phyloP scores from a whole-genome alignment of 30 jellyfish, hydroid and myxozoan species.

The Aurelia sp. region DNA sequence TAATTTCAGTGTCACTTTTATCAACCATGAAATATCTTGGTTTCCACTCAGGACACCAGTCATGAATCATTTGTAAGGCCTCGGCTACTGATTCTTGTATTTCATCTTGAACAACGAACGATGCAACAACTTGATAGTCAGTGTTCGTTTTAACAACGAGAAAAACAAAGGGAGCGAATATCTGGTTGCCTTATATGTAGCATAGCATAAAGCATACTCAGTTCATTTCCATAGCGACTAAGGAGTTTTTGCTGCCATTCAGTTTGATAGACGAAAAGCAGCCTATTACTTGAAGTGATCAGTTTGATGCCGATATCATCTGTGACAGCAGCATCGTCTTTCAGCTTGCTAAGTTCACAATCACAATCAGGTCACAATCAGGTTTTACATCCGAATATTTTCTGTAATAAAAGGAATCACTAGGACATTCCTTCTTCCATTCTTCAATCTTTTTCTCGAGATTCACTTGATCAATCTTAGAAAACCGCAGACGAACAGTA shows the following conservation, averaged over 20 bases:
- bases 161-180: constrained; percentile 74
- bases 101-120: constrained; percentile 67
- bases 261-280: constrained; percentile 75
- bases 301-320: constrained; percentile 27
- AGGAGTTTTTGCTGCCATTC: constrained; percentile 68
- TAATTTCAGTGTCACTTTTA: constrained; percentile 54
- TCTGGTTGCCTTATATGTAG: constrained; percentile 65
- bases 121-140: constrained; percentile 81
- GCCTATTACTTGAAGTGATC: constrained; percentile 38
- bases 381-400: constrained; percentile 29
- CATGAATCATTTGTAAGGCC: constrained; percentile 57
- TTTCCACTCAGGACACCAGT: constrained; percentile 73
- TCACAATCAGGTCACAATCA: constrained; percentile 35
- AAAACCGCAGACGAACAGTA: constrained; percentile 27
- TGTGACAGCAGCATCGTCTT: constrained; percentile 46
- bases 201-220: constrained; percentile 52
- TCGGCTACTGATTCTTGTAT: constrained; percentile 56
- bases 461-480: constrained; percentile 34
- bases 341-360: constrained; percentile 14
- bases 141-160: constrained; percentile 86
- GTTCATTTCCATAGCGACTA: constrained; percentile 59
- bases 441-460: constrained; percentile 41
- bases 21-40: constrained; percentile 61
- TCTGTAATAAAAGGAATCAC: constrained; percentile 27
- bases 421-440: constrained; percentile 35